Base-by-base conservation (phyloP, 1,140 invertebrate species). In the Grapholita molesta region DNA sequence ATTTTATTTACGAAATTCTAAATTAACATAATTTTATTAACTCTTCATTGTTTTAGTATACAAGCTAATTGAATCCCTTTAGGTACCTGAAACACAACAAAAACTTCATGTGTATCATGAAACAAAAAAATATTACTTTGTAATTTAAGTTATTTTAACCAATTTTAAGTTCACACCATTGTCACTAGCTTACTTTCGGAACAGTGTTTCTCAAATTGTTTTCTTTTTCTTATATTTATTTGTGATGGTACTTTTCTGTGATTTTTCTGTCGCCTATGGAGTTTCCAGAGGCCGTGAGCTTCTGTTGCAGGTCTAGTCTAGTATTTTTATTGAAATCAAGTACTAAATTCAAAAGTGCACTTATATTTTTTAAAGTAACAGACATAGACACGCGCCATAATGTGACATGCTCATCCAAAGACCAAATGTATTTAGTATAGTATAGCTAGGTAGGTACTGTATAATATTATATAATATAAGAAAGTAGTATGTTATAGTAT, bases 181-280 rank as follows among this genome's bases (percentile, higher is more conserved):
- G 18, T 32, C 64, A 32, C 24, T 80, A 80, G 76, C 70, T 75
- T 80, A 71, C 70, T 80, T 82, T 72, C 79, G 75, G 83, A 88
- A 84, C 89, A 91, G 89, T 91, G 89, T 91, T 89, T 91, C 89
- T 89, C 89, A 91, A 91, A 88, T 81, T 85, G 72, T 82, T 84
- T 81, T 85, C 70, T 82, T 84, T 70, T 77, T 79, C 70, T 85
- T 83, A 74, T 83, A 74, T 71, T 73, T 79, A 69, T 84, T 75
- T 79, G 72, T 80, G 72, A 82, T 80, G 69, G 68, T 78, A 72
- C 24, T 64, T 64, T 83, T 84, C 82, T 86, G 86, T 88, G 85
- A 87, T 86, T 84, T 80, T 78, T 76, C 71, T 81, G 70, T 79
- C 65, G 72, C 74, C 68, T 79, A 70, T 73, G 52, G 68, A 73